Conservation (phyloP, 2,888 invertebrate genomes). For the Rotaria sp. region DNA sequence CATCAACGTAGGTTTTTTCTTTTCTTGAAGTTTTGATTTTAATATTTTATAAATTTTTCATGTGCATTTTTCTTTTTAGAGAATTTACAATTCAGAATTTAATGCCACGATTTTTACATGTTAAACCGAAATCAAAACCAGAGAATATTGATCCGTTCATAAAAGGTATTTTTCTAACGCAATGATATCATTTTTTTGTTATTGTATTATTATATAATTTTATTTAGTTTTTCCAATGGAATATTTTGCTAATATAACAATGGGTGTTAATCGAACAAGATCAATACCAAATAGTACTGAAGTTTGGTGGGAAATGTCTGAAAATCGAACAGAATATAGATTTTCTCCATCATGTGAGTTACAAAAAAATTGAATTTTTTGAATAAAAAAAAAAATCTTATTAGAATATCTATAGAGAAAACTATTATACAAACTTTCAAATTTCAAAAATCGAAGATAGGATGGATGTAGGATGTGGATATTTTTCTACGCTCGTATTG, state of each 20-base stretch:
- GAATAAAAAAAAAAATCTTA: no score
- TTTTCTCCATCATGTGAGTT: background rate
- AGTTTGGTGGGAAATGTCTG: background rate
- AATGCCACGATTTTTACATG: slow-evolving; percentile 39
- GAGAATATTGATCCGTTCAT: slow-evolving; percentile 33
- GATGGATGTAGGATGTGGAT: no score
- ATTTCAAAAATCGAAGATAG: no score
- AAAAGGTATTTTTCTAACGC: background rate
- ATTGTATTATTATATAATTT: background rate
- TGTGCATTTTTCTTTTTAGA: background rate
- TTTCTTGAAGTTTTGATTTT: no score
- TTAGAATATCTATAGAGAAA: no score
- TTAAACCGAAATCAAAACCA: slow-evolving; percentile 35
- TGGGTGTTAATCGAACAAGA: background rate
- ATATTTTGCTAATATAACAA: background rate
- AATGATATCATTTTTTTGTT: no score
- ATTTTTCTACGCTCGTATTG: no score
- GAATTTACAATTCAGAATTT: background rate
- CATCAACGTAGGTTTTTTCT: background rate
- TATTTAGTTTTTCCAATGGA: background rate
- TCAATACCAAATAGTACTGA: slow-evolving; percentile 14
- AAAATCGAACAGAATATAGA: background rate
- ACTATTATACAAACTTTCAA: no score
- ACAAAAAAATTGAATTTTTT: no score
- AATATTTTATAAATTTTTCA: background rate